Evolutionary conservation across 2,113 vertebrate genomes (phyloP).

Genomic region (Grus americana): DNA sequence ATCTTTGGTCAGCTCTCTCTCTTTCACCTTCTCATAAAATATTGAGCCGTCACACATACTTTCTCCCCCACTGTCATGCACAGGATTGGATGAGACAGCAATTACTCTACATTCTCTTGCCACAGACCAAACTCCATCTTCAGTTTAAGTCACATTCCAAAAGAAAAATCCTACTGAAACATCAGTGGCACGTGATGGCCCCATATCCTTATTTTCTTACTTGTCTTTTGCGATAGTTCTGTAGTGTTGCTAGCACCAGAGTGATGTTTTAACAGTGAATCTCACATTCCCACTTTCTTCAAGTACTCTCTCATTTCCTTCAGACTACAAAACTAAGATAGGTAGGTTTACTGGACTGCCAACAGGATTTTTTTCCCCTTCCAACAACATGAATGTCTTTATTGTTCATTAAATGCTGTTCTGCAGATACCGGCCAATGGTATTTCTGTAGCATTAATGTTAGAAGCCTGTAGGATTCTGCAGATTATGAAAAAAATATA

Average conservation of each 20-base stretch:
- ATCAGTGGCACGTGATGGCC: accelerated
- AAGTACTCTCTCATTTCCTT: not conserved
- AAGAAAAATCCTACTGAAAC: not conserved
- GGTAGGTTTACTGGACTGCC: not conserved
- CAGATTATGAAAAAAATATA: not conserved
- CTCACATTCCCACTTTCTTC: not conserved
- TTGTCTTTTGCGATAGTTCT: not conserved
- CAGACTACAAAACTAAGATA: not conserved
- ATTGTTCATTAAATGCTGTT: not conserved
- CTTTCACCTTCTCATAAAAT: not conserved
- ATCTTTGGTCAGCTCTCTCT: not conserved
- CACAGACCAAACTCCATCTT: not conserved
- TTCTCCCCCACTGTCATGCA: not conserved
- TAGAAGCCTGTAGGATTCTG: not conserved
- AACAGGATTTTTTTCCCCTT: not conserved
- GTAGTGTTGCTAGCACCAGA: not conserved
- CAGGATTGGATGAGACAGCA: not conserved
- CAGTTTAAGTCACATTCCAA: not conserved
- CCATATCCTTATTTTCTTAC: not conserved
- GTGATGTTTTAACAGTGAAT: not conserved
- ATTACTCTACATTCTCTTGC: not conserved
- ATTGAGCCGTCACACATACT: not conserved
- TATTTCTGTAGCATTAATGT: not conserved
- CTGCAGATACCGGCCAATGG: not conserved
- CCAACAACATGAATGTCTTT: not conserved